Evolutionary conservation across 2,888 invertebrate species (phyloP).

Genomic region (Synergus gifuensis): DNA sequence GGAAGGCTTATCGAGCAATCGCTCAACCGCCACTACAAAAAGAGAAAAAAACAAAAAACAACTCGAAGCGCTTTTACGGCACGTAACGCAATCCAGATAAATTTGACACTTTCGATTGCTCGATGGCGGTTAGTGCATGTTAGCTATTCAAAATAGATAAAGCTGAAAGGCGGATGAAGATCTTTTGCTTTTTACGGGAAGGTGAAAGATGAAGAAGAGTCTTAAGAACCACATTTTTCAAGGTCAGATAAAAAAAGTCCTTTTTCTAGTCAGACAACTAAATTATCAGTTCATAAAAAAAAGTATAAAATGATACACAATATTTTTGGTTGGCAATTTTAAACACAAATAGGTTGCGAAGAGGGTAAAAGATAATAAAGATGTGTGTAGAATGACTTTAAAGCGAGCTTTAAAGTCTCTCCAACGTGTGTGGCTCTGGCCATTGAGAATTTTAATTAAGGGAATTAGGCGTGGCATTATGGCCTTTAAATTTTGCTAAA

Average conservation of each 20-base stretch:
- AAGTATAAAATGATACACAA: no score
- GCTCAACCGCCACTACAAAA: background rate
- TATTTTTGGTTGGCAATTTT: background rate
- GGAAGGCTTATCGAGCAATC: constrained; percentile 38
- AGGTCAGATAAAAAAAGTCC: background rate
- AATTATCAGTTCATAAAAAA: background rate
- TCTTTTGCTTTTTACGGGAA: background rate
- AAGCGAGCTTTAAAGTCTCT: background rate
- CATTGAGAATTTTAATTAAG: constrained; percentile 72
- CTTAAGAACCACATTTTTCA: background rate
- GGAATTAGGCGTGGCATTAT: constrained; percentile 68
- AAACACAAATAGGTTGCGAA: background rate
- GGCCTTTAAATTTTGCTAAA: constrained; percentile 70
- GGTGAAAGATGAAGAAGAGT: background rate
- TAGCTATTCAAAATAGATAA: constrained; percentile 18
- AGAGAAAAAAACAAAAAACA: background rate
- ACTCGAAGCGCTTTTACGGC: constrained; percentile 28
- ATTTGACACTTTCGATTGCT: constrained; percentile 37
- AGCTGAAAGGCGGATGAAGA: background rate
- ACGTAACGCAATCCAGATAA: constrained; percentile 32
- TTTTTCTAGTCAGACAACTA: background rate
- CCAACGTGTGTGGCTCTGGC: constrained; percentile 59
- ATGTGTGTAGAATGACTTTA: constrained; percentile 50
- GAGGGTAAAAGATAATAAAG: background rate
- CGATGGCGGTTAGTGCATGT: constrained; percentile 10